A percentile compares a stretch with the other conserved stretches of the same genome.
These are phyloP conservation scores for Hyposoter didymator DNA, from an alignment of 2,888 invertebrate species.

Conservation along the genomic window DNA sequence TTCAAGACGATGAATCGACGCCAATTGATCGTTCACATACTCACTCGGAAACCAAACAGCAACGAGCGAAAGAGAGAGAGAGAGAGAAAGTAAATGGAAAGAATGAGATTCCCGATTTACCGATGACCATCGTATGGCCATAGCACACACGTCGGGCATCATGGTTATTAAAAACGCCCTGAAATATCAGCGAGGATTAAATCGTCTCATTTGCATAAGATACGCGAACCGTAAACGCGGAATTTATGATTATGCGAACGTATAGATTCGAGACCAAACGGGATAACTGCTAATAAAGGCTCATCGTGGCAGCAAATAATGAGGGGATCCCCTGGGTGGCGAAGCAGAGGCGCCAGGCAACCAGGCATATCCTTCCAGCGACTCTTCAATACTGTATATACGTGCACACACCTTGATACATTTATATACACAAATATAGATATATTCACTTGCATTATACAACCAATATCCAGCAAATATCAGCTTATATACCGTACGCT, in stretches of 20 bases:
- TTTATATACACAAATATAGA: constrained; percentile 25
- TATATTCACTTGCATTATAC: constrained; percentile 35
- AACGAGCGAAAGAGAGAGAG: constrained; percentile 11
- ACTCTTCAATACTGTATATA: constrained; percentile 58
- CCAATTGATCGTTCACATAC: constrained; percentile 73
- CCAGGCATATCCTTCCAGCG: constrained; percentile 75
- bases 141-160: constrained; percentile 60
- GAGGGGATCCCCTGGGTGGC: constrained; percentile 82
- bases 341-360: constrained; percentile 80
- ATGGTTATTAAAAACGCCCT: constrained; percentile 82
- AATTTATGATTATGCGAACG: constrained; percentile 83
- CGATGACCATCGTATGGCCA: constrained; percentile 56
- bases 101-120: constrained; percentile 56
- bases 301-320: constrained; percentile 82
- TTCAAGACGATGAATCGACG: constrained; percentile 69
- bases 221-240: constrained; percentile 81
- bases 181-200: constrained; percentile 81
- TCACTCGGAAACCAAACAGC: constrained; percentile 46
- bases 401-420: constrained; percentile 9
- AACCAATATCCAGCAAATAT: constrained; percentile 64
- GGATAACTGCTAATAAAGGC: constrained; percentile 83
- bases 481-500: constrained; percentile 78
- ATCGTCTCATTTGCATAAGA: constrained; percentile 84
- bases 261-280: constrained; percentile 83
- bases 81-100: constrained; percentile 38